Percentiles rank a stretch among this genome's conserved stretches.
phyloP scores from a whole-genome alignment of 2,888 invertebrate species.

The Amphiduros pacificus region DNA sequence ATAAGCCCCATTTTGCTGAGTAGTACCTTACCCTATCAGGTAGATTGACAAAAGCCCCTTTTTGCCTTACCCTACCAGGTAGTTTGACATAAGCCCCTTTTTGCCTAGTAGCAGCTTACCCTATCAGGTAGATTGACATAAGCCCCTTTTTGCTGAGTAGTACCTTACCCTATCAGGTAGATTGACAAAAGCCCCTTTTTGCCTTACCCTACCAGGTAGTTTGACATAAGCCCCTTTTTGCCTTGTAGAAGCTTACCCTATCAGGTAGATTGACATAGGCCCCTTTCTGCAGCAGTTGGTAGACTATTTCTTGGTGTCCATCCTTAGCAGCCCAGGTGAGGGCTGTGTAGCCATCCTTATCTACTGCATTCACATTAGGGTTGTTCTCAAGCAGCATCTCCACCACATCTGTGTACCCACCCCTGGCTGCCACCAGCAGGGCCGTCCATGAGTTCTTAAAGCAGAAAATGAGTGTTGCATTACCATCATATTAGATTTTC shows the following conservation, averaged over 20 bases:
- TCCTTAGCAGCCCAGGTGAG: slow-evolving; percentile 96
- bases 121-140: no score
- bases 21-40: no score
- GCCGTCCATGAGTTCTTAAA: slow-evolving; percentile 92
- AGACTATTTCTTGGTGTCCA: slow-evolving; percentile 85
- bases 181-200: no score
- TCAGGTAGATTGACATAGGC: slow-evolving; percentile 93
- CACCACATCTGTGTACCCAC: slow-evolving; percentile 75
- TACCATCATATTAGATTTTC: no score
- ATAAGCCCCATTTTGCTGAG: no score
- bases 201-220: no score
- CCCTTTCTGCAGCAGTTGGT: slow-evolving; percentile 83
- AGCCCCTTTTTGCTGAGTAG: no score
- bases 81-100: no score
- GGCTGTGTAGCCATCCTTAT: slow-evolving; percentile 90
- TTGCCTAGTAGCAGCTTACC: no score
- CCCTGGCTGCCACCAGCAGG: slow-evolving; percentile 71
- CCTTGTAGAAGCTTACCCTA: slow-evolving; percentile 41
- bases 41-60: no score
- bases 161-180: no score
- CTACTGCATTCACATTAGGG: slow-evolving; percentile 83
- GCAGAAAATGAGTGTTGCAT: background rate
- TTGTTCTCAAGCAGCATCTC: slow-evolving; percentile 76
- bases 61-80: no score
- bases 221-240: background rate